Percentiles rank a stretch among this genome's conserved stretches.
phyloP scores from a whole-genome alignment of 2,113 vertebrate genomes.

The Symphodus melops region DNA sequence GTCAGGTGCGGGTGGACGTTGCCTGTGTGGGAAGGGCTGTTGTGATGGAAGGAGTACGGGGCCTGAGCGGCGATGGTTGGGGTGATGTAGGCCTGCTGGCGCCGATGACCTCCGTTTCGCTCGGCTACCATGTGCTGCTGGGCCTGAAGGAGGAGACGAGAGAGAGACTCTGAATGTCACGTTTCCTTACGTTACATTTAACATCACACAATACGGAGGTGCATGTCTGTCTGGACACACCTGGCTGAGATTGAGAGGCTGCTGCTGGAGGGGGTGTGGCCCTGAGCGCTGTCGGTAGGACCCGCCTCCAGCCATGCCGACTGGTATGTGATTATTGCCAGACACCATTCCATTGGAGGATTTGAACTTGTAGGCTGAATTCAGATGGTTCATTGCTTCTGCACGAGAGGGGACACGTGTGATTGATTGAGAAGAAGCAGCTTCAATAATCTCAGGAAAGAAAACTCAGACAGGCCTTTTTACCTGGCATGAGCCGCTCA shows the following conservation, averaged over 20 bases:
- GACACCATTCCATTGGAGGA: constrained; percentile 90
- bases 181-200: no score
- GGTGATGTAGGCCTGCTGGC: constrained; percentile 97
- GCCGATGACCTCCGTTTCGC: constrained; percentile 89
- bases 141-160: constrained; percentile 77
- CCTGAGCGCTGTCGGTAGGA: constrained; percentile 93
- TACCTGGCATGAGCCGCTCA: constrained; percentile 93
- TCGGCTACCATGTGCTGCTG: constrained; percentile 94
- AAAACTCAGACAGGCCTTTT: constrained; percentile 22
- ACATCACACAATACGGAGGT: no score
- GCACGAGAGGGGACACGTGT: constrained; percentile 32
- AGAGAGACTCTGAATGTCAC: neutral
- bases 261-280: constrained; percentile 94
- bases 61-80: constrained; percentile 95
- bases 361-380: constrained; percentile 94
- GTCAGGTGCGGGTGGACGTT: constrained; percentile 94
- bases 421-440: neutral
- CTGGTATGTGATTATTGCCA: constrained; percentile 90
- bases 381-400: constrained; percentile 91
- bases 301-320: constrained; percentile 85
- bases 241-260: constrained; percentile 99
- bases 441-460: neutral
- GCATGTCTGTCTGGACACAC: constrained; percentile 70
- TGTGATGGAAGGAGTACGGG: constrained; percentile 95
- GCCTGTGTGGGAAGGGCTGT: constrained; percentile 91